A percentile compares a stretch with the other conserved stretches of the same genome.
phyloP scores from a whole-genome alignment of 1,140 invertebrate species.

The Andricus grossulariae region DNA sequence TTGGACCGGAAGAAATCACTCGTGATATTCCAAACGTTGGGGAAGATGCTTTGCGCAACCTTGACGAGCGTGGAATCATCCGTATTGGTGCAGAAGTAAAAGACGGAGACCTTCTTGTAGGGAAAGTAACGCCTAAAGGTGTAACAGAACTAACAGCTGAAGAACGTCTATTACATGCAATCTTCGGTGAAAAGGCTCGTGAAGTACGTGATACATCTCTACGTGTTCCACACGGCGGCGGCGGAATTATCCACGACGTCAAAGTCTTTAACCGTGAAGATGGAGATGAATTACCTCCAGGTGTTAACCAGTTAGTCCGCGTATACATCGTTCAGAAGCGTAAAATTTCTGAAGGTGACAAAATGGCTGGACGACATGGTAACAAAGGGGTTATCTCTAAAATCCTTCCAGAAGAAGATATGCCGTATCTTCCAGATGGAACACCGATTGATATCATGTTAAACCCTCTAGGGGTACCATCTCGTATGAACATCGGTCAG shows the following conservation, averaged over 20 bases:
- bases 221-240: background rate
- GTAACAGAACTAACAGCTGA: constrained; percentile 7
- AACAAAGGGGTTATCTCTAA: no score
- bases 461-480: no score
- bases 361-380: no score
- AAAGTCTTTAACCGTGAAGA: constrained; percentile 24
- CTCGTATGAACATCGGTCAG: no score
- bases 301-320: no score
- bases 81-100: constrained; percentile 28
- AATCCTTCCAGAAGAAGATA: no score
- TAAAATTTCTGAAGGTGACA: no score
- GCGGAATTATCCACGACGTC: background rate
- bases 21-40: constrained; percentile 30
- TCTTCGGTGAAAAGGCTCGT: constrained; percentile 22
- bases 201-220: constrained; percentile 28
- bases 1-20: constrained; percentile 34
- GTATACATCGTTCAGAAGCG: no score
- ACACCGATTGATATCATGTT: no score
- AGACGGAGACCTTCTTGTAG: constrained; percentile 25
- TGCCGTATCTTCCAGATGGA: no score
- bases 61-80: constrained; percentile 34
- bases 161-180: constrained; percentile 11
- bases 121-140: constrained; percentile 36
- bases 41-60: constrained; percentile 29
- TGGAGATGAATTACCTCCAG: no score